Evolutionary conservation across 2,797 vertebrate species (phyloP).

Genomic region (Neomorphus geoffroyi): DNA sequence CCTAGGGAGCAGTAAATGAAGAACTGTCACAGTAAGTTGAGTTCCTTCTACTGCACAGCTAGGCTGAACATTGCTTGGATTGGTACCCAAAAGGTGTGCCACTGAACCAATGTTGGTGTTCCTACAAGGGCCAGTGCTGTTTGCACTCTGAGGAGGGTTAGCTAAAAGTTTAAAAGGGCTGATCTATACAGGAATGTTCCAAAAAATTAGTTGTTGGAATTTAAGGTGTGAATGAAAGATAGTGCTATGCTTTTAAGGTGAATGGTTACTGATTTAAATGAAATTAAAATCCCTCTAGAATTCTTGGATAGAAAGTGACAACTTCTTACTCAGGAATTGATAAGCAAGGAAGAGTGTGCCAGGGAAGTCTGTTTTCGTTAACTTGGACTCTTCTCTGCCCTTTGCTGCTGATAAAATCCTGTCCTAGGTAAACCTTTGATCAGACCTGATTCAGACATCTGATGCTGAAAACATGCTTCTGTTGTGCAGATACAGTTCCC

Average conservation of each 20-base stretch:
- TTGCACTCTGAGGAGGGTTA: neutral
- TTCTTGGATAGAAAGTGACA: neutral
- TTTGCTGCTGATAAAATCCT: neutral
- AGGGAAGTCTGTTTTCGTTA: too few species aligned
- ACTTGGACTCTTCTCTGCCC: neutral
- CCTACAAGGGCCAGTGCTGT: neutral
- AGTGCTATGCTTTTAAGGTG: neutral
- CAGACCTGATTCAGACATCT: neutral
- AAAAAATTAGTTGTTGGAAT: neutral
- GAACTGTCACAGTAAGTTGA: neutral
- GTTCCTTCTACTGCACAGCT: neutral
- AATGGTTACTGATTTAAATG: neutral
- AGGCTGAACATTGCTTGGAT: neutral
- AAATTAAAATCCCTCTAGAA: neutral
- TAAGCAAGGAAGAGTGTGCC: neutral
- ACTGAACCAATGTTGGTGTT: neutral
- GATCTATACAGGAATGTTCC: neutral
- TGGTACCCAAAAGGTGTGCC: neutral
- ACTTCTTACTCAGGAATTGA: fast-evolving
- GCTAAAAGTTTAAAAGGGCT: neutral
- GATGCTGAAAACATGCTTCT: neutral
- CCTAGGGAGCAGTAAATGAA: neutral
- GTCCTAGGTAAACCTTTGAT: neutral
- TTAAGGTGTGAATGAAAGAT: neutral
- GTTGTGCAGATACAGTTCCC: neutral